These are phyloP conservation scores for Alcedo atthis DNA, from an alignment of 2,797 vertebrate genomes.

Conservation along the genomic window DNA sequence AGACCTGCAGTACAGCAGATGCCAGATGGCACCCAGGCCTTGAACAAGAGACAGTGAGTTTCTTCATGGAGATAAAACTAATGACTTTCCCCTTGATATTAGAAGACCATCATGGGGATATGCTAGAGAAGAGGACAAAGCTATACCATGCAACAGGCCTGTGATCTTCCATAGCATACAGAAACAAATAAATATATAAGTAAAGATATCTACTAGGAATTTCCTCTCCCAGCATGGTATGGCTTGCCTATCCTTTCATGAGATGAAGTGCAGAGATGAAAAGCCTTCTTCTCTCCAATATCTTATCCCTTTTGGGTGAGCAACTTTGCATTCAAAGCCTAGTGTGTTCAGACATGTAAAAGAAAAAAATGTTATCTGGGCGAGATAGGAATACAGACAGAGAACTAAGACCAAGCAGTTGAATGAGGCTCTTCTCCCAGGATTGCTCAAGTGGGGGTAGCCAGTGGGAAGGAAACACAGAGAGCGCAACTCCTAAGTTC, in stretches of 20 bases:
- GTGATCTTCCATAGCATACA: neutral
- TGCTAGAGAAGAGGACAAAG: neutral
- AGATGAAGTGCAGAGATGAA: neutral
- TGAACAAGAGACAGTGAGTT: neutral
- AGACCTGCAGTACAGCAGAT: neutral
- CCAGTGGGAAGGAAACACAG: rapidly evolving
- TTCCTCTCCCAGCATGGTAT: neutral
- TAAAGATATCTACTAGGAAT: neutral
- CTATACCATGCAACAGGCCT: neutral
- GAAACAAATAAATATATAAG: neutral
- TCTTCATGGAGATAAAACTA: neutral
- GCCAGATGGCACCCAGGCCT: neutral
- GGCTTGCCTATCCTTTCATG: neutral
- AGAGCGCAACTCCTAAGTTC: neutral
- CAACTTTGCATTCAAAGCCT: neutral
- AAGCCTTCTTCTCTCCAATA: neutral
- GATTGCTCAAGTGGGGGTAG: neutral
- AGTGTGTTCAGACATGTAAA: neutral
- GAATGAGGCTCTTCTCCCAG: neutral
- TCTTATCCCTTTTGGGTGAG: neutral
- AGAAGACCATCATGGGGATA: neutral
- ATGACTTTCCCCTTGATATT: neutral
- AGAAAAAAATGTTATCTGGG: neutral
- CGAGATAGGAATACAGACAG: neutral
- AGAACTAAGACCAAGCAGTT: neutral